Percentiles rank a stretch among this genome's conserved stretches.
phyloP scores from a whole-genome alignment of 2,888 invertebrate species.

The Orchesellides sinensis region DNA sequence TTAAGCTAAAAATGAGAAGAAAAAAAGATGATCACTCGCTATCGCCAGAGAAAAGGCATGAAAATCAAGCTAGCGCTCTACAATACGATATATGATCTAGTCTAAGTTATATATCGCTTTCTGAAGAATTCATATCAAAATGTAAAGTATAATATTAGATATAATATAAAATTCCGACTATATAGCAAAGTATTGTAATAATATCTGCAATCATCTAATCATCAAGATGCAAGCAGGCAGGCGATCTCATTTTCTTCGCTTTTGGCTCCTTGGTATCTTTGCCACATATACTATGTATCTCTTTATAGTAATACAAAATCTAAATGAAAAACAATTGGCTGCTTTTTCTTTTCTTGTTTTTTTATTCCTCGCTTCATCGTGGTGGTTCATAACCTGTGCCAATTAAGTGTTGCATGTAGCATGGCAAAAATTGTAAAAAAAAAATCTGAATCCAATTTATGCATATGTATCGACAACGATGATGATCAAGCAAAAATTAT shows the following conservation, averaged over 20 bases:
- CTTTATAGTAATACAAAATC: neutral
- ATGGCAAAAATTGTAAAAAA: neutral
- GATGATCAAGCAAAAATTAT: constrained; percentile 9
- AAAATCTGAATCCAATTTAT: constrained; percentile 4
- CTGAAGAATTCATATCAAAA: constrained; percentile 5
- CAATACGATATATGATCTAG: constrained; percentile 9
- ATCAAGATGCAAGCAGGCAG: constrained; percentile 49
- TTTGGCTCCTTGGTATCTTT: constrained; percentile 17
- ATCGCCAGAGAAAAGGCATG: constrained; percentile 51
- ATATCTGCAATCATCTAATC: constrained; percentile 54
- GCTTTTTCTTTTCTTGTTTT: neutral
- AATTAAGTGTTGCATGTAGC: constrained; percentile 37
- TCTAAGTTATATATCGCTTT: constrained; percentile 2
- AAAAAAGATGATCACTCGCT: constrained; percentile 46
- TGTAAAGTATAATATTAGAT: neutral
- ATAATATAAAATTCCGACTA: too few relatives aligned
- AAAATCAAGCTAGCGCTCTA: constrained; percentile 15
- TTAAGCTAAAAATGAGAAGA: constrained; percentile 45
- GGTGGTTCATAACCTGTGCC: constrained; percentile 50
- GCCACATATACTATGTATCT: neutral
- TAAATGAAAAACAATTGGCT: neutral
- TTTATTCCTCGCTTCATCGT: neutral
- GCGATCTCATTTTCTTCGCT: constrained; percentile 55
- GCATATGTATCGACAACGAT: neutral
- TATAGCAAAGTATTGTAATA: constrained; percentile 20